Conservation (phyloP, 37 sponge, comb jelly and placozoan genomes). For the Geodia barretti region DNA sequence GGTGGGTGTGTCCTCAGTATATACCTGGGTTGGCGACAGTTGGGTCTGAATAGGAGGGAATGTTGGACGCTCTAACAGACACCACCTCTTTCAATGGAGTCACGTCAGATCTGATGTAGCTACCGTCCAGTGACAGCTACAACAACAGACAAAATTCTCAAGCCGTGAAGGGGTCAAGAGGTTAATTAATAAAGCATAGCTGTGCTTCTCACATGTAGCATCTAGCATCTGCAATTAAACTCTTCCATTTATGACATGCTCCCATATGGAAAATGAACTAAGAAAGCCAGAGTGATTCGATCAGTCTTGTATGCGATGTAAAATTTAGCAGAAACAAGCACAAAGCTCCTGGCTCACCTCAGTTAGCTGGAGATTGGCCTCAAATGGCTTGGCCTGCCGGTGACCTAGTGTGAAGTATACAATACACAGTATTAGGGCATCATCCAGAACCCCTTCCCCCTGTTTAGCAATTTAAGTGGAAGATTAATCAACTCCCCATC, state of each 20-base stretch:
- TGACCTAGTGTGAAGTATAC: conserved; percentile 13
- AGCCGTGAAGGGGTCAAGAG: no score
- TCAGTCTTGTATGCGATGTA: no score
- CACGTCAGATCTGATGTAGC: conserved; percentile 47
- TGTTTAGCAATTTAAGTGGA: no score
- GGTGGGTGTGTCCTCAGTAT: background rate
- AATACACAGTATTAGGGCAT: background rate
- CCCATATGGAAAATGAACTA: no score
- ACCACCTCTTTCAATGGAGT: conserved; percentile 61
- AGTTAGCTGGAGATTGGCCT: conserved; percentile 62
- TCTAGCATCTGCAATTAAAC: no score
- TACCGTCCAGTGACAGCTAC: conserved; percentile 66
- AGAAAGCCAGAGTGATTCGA: no score
- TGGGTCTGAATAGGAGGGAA: conserved; percentile 71
- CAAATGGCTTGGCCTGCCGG: conserved; percentile 69
- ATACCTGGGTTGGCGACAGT: conserved; percentile 81
- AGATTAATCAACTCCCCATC: no score
- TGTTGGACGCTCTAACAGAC: conserved; percentile 63
- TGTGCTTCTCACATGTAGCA: no score
- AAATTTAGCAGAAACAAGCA: no score
- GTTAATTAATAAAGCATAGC: no score
- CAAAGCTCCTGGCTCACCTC: conserved; percentile 34
- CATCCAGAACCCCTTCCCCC: no score
- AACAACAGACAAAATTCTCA: background rate
- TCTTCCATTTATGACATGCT: no score